phyloP scores from a whole-genome alignment of 1,140 invertebrate genomes.

The Ctenoplectra terminalis region DNA sequence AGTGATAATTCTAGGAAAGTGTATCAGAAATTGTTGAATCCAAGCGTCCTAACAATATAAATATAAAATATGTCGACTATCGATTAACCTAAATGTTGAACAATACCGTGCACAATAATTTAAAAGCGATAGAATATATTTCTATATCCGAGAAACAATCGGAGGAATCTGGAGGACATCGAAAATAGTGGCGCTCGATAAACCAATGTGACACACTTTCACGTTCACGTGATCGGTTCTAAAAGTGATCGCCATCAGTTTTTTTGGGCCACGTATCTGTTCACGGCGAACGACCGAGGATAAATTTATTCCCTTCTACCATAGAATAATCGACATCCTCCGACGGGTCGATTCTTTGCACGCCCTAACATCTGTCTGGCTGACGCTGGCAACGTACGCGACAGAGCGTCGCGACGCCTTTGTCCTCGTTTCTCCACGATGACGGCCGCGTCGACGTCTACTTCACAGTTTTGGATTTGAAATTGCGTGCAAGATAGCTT shows the following conservation, averaged over 20 bases:
- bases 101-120: too few relatives aligned
- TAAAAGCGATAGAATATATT: too few relatives aligned
- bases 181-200: neutral
- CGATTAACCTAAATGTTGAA: too few relatives aligned
- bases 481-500: neutral
- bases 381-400: neutral
- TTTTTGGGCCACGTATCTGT: too few relatives aligned
- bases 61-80: too few relatives aligned
- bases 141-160: too few relatives aligned
- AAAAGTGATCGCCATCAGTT: neutral
- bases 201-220: neutral
- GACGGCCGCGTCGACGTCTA: constrained; percentile 20
- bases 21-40: too few relatives aligned
- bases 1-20: too few relatives aligned
- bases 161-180: neutral
- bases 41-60: too few relatives aligned
- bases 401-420: constrained; percentile 4
- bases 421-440: constrained; percentile 30
- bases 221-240: neutral
- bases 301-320: neutral
- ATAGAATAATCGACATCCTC: constrained; percentile 11
- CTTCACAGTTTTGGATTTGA: constrained; percentile 4
- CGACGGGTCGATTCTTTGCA: neutral
- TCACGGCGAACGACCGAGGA: too few relatives aligned
- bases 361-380: constrained; percentile 6